A percentile compares a stretch with the other conserved stretches of the same genome.
These are phyloP conservation scores for Hiodon tergisus DNA, from an alignment of 2,113 vertebrate species.

Conservation along the genomic window DNA sequence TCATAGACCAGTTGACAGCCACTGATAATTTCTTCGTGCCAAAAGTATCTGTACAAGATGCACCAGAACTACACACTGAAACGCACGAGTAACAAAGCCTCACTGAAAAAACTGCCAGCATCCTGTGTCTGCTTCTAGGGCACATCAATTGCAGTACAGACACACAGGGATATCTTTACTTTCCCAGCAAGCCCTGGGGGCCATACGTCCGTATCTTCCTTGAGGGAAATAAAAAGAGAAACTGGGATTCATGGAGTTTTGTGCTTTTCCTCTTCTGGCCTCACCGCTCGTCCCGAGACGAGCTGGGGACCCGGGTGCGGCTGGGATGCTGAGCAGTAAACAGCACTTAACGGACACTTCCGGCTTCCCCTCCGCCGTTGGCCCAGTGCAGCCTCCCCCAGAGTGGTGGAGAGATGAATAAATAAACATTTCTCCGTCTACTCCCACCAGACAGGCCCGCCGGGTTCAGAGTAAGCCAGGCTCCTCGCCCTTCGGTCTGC, in stretches of 20 bases:
- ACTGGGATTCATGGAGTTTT: background rate
- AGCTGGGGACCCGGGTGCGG: background rate
- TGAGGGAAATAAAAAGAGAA: background rate
- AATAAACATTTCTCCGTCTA: slow-evolving; percentile 45
- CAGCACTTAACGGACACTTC: slow-evolving; percentile 47
- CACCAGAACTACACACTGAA: background rate
- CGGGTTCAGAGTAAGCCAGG: background rate
- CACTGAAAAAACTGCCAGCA: background rate
- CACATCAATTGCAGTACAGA: background rate
- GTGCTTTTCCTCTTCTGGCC: background rate
- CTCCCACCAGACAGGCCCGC: background rate
- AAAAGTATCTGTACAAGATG: background rate
- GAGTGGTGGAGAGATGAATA: slow-evolving; percentile 47
- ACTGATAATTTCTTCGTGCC: background rate
- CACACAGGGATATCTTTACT: background rate
- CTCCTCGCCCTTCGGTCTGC: background rate
- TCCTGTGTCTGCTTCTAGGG: background rate
- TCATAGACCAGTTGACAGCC: no score
- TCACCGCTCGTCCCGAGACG: background rate
- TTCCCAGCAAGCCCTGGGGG: background rate
- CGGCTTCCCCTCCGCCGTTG: slow-evolving; percentile 40
- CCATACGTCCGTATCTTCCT: background rate
- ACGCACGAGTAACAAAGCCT: background rate
- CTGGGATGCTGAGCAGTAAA: slow-evolving; percentile 15
- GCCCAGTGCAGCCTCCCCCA: slow-evolving; percentile 29